Evolutionary conservation across 1,140 invertebrate genomes (phyloP).

Genomic region (Rhizoglyphus robini): DNA sequence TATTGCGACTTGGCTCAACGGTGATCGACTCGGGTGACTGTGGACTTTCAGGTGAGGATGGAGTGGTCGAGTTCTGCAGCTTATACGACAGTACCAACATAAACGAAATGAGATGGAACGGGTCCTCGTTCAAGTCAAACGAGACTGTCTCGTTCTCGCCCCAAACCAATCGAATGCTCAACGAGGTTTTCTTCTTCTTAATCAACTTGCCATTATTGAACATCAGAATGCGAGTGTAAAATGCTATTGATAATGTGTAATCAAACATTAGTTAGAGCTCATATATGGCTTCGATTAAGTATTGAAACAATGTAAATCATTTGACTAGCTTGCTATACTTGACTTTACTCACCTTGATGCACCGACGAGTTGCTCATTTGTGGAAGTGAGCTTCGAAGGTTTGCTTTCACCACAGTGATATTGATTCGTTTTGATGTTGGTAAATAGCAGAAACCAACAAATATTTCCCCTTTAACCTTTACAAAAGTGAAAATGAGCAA

Average conservation of each 20-base stretch:
- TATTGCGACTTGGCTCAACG: not conserved
- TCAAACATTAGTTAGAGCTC: not conserved
- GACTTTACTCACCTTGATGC: not conserved
- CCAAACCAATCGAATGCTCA: constrained; percentile 29
- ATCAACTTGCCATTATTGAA: constrained; percentile 39
- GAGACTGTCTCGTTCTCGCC: constrained; percentile 41
- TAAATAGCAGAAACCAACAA: constrained; percentile 42
- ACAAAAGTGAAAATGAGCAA: too few relatives aligned
- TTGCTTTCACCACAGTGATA: constrained; percentile 39
- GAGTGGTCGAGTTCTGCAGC: constrained; percentile 25
- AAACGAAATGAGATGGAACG: constrained; percentile 38
- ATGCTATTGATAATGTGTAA: constrained; percentile 32
- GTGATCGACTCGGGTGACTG: constrained; percentile 10
- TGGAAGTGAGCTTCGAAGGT: constrained; percentile 15
- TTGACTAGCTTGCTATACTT: not conserved
- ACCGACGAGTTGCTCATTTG: not conserved
- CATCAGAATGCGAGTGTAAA: constrained; percentile 40
- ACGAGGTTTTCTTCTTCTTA: constrained; percentile 42
- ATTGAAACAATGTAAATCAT: not conserved
- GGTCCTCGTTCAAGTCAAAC: constrained; percentile 38
- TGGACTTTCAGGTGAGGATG: constrained; percentile 31
- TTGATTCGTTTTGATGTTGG: constrained; percentile 44
- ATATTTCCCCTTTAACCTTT: constrained; percentile 37
- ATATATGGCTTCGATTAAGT: not conserved
- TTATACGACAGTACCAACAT: constrained; percentile 34